phyloP scores from a whole-genome alignment of 2,888 invertebrate species.

The Cepaea hortensis region DNA sequence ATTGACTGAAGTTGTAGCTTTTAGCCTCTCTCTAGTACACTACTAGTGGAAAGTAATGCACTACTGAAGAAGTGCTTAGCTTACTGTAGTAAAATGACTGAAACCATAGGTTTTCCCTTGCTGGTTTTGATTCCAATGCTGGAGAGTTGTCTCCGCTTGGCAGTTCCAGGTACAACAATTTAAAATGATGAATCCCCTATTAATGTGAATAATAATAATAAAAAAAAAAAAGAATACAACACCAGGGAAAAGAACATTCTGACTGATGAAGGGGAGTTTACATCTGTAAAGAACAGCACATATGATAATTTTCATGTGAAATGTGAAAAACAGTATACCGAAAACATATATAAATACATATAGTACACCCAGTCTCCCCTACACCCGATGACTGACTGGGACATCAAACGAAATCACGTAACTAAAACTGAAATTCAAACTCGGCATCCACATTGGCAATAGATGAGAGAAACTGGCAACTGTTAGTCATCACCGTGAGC shows the following conservation, averaged over 20 bases:
- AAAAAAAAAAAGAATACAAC: no score
- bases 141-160: no score
- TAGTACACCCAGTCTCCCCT: not conserved
- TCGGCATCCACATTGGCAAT: not conserved
- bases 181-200: no score
- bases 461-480: not conserved
- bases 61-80: no score
- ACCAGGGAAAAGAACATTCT: not conserved
- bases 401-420: not conserved
- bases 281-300: not conserved
- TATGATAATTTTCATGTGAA: not conserved
- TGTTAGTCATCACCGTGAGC: slow-evolving; percentile 70
- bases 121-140: no score
- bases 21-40: no score
- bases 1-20: no score
- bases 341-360: not conserved
- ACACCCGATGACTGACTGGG: not conserved
- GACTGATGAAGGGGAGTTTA: not conserved
- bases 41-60: no score
- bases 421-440: not conserved
- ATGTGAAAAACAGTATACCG: not conserved
- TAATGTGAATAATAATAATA: no score
- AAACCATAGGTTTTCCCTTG: no score
- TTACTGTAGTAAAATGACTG: no score
- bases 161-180: no score